Evolutionary conservation across 2,888 invertebrate species (phyloP), one percentile per base, ranked within the genome.

Genomic region (Lydus trimaculatus): DNA sequence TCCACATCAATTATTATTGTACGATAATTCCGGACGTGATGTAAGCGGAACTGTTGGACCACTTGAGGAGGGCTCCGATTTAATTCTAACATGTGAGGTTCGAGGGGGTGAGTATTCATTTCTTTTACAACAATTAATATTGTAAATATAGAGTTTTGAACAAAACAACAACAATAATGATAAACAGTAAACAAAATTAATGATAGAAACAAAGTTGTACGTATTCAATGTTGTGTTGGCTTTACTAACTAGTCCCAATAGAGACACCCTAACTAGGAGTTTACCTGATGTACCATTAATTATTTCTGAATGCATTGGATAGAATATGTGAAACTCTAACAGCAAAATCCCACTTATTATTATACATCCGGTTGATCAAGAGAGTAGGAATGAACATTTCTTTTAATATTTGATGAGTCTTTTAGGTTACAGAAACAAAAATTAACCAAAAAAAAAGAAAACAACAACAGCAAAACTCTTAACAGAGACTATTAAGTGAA

Each of bases 31-130:
- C 77, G 95, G 95, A 62, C 90, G 94, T 74, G 91, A 93, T 81
- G 90, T 95, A 63, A 91, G 94, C 67, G 92, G 91, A 56, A 90
- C 92, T 52, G 91, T 92, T 61, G 96, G 95, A 15, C 95, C 95
- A 59, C 88, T 94, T 80, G 91, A 93, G 81, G 96, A 95, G 86
- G 93, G 92, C 36, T 89, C 93, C 72, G 93, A 93, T 77, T 88
- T 96, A 76, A 90, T 93, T 39, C 87, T 96, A 71, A 93, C 93
- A 72, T 96, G 96, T 83, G 94, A 95, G 89, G 96, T 95, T 69
- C 89, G 94, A 79, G 95, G 95, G 78, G 96, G 96, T 96, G 88
- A 92, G 91, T 83, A 63, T 17, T 23, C 13, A 15, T 36, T 43
- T 43, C 5, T n/a, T 43, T 17, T 60, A 28, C 11, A 11, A 56